Evolutionary conservation across 2,797 vertebrate genomes (phyloP).

Genomic region (Heteromormyrus szaboi): DNA sequence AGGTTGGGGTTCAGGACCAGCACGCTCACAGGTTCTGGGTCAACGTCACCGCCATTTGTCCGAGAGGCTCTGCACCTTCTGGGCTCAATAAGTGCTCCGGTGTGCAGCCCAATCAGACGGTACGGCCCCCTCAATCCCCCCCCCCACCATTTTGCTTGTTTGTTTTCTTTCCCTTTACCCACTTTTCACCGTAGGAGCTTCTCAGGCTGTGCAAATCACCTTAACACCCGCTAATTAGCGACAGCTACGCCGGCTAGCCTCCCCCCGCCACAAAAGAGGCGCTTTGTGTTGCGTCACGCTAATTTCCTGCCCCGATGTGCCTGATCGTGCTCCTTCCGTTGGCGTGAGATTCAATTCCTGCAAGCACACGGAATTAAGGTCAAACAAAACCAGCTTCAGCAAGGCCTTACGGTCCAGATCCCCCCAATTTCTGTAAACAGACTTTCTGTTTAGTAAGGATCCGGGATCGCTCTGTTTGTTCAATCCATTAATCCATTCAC

Average conservation of each 20-base stretch:
- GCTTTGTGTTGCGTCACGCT: neutral
- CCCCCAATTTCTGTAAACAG: neutral
- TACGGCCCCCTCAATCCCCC: conserved; percentile 46
- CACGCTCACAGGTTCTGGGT: conserved; percentile 75
- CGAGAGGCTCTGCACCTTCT: conserved; percentile 68
- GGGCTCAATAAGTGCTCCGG: conserved; percentile 73
- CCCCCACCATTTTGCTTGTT: neutral
- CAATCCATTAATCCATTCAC: neutral
- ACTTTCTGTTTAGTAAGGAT: neutral
- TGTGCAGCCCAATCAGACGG: conserved; percentile 79
- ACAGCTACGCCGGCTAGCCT: neutral
- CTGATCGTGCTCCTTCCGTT: neutral
- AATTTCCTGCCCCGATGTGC: neutral
- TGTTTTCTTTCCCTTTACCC: neutral
- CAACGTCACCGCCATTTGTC: conserved; percentile 81
- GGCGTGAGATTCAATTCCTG: neutral
- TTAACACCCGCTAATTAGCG: neutral
- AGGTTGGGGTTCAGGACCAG: conserved; percentile 79
- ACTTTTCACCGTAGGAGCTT: neutral
- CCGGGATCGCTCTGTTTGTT: neutral
- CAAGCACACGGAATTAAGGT: neutral
- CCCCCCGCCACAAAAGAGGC: no score
- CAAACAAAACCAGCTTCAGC: neutral
- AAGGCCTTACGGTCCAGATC: neutral
- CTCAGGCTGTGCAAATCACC: neutral